Conservation (phyloP, 2,113 vertebrate genomes). For the Pionites leucogaster region DNA sequence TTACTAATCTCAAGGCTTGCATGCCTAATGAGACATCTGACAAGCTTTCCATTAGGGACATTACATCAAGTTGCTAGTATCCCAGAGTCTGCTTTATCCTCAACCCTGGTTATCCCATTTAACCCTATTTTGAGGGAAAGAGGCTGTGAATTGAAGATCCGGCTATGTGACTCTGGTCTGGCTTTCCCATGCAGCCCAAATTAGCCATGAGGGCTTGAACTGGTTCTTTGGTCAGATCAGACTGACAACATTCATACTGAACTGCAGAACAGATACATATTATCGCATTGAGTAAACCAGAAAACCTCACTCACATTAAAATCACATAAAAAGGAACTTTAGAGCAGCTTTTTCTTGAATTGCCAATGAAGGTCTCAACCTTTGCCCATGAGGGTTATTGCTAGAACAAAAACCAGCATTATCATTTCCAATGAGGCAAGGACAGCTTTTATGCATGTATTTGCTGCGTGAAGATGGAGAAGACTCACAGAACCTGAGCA, state of each 20-base stretch:
- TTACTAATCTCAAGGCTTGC: background rate
- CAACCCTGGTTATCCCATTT: background rate
- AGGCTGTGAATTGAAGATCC: background rate
- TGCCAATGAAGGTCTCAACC: background rate
- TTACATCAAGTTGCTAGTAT: background rate
- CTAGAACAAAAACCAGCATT: accelerated
- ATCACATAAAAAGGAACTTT: background rate
- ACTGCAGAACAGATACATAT: accelerated
- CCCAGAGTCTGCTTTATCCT: background rate
- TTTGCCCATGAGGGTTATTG: background rate
- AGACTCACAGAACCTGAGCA: accelerated
- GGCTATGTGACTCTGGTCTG: too few relatives aligned
- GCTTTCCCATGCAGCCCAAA: background rate
- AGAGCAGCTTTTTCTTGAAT: background rate
- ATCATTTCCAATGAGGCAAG: background rate
- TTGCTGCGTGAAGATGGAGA: background rate
- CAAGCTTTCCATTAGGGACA: background rate
- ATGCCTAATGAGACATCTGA: background rate
- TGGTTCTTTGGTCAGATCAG: background rate
- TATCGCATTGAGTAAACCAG: background rate
- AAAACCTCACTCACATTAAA: background rate
- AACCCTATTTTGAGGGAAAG: background rate
- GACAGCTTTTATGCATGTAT: accelerated
- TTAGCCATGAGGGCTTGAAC: accelerated
- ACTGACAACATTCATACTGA: accelerated